These are phyloP conservation scores for Netelia melanura DNA, from an alignment of 2,888 invertebrate species.

Conservation along the genomic window DNA sequence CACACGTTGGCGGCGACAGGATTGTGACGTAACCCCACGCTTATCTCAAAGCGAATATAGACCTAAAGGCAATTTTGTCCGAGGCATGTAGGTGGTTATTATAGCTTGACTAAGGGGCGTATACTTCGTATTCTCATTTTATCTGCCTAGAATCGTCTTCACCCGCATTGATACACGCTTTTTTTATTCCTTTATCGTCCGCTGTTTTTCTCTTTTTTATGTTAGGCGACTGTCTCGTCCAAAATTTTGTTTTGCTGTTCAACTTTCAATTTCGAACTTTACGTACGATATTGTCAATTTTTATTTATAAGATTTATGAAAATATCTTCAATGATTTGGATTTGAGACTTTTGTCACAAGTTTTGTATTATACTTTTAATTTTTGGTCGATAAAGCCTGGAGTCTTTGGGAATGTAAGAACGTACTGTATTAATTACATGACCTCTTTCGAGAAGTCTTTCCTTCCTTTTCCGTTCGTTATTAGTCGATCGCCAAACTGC, in stretches of 20 bases:
- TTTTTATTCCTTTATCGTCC: neutral
- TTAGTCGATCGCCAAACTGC: conserved; percentile 26
- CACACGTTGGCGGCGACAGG: conserved; percentile 70
- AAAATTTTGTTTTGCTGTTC: no score
- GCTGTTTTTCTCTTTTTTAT: no score
- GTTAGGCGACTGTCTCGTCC: no score
- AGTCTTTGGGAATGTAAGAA: conserved; percentile 26
- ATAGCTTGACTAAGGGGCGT: conserved; percentile 51
- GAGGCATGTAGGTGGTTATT: conserved; percentile 75
- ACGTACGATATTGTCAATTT: no score
- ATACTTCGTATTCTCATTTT: conserved; percentile 68
- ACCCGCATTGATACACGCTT: neutral
- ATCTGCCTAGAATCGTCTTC: conserved; percentile 29
- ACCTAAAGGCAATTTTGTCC: conserved; percentile 75
- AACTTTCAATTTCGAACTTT: no score
- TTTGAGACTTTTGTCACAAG: neutral
- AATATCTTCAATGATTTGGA: no score
- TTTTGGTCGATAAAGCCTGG: neutral
- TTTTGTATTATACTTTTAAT: neutral
- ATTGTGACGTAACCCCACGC: conserved; percentile 73
- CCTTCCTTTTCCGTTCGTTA: conserved; percentile 45
- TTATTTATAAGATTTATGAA: no score
- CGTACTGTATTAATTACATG: conserved; percentile 62
- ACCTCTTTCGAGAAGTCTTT: conserved; percentile 50
- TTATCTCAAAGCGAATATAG: conserved; percentile 74